A percentile compares a stretch with the other conserved stretches of the same genome.
These are phyloP conservation scores for Dicycla oo DNA, from an alignment of 2,888 invertebrate genomes.

Conservation along the genomic window DNA sequence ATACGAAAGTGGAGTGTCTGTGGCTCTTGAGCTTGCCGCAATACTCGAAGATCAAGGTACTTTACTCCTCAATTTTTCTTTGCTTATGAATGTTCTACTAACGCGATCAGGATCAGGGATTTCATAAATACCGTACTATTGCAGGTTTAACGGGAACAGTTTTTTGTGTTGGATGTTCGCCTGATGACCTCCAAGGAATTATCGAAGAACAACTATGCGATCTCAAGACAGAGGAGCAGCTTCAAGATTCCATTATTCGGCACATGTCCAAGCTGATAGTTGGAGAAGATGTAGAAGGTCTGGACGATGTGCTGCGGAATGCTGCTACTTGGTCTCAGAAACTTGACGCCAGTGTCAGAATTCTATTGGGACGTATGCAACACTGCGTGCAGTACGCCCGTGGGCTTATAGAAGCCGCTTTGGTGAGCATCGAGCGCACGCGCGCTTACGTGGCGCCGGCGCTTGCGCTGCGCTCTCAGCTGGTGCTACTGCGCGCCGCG, in stretches of 20 bases:
- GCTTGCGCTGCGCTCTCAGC: conserved; percentile 62
- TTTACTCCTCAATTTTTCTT: not conserved
- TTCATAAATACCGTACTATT: not conserved
- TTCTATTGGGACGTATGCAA: conserved; percentile 66
- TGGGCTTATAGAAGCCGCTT: conserved; percentile 70
- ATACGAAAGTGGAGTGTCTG: conserved; percentile 72
- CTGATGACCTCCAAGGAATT: not conserved
- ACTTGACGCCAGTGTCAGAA: conserved; percentile 59
- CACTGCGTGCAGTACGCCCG: conserved; percentile 75
- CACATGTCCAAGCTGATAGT: conserved; percentile 36
- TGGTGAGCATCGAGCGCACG: conserved; percentile 65
- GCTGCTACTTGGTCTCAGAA: conserved; percentile 49
- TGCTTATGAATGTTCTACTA: not conserved
- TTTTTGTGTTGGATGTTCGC: conserved; percentile 25
- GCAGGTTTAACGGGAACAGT: conserved; percentile 26
- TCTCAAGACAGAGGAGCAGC: conserved; percentile 4
- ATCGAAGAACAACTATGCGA: not conserved
- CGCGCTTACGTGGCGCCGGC: conserved; percentile 48
- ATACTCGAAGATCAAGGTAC: conserved; percentile 75
- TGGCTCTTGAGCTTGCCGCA: conserved; percentile 75
- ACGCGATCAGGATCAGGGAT: not conserved
- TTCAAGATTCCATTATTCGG: conserved; percentile 13
- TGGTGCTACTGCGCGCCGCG: conserved; percentile 63
- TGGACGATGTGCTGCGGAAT: conserved; percentile 25
- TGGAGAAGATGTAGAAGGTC: conserved; percentile 27